Evolutionary conservation across 2,113 vertebrate genomes (phyloP).

Genomic region (Pteropus alecto): DNA sequence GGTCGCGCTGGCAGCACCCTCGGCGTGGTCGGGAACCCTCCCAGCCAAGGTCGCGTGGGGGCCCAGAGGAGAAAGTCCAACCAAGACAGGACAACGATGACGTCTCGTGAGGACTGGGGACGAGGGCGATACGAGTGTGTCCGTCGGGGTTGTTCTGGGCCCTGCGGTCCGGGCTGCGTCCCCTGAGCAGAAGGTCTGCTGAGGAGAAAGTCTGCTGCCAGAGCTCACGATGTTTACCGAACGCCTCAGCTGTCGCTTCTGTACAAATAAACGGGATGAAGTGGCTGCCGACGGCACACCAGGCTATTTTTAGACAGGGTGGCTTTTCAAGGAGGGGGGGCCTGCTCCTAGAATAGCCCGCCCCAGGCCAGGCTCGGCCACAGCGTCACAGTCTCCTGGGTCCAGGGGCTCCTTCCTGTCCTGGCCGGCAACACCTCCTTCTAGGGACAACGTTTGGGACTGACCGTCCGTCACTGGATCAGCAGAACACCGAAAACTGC

Average conservation of each 20-base stretch:
- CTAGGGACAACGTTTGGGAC: fast-evolving
- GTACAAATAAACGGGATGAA: conserved; percentile 32
- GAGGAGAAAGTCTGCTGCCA: not conserved
- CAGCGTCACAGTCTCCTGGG: fast-evolving
- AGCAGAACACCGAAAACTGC: not conserved
- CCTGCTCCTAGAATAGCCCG: not conserved
- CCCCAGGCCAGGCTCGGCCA: not conserved
- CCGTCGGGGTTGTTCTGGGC: not conserved
- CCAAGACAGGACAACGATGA: not conserved
- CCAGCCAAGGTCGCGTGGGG: not conserved
- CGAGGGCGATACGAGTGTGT: not conserved
- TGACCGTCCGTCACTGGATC: not conserved
- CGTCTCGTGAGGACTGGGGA: not conserved
- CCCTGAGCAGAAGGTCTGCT: not conserved
- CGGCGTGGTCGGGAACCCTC: not conserved
- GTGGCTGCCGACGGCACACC: not conserved
- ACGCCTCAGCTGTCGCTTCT: conserved; percentile 32
- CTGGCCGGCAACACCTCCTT: not conserved
- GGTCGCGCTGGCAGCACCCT: not conserved
- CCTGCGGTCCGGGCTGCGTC: not conserved
- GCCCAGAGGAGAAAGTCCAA: not conserved
- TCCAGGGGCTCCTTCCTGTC: not conserved
- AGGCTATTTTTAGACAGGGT: conserved; percentile 21
- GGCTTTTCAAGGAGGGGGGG: not conserved
- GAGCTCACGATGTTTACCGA: not conserved